Base-by-base conservation (phyloP, 2,797 vertebrate genomes). In the Pogonophryne albipinna region DNA sequence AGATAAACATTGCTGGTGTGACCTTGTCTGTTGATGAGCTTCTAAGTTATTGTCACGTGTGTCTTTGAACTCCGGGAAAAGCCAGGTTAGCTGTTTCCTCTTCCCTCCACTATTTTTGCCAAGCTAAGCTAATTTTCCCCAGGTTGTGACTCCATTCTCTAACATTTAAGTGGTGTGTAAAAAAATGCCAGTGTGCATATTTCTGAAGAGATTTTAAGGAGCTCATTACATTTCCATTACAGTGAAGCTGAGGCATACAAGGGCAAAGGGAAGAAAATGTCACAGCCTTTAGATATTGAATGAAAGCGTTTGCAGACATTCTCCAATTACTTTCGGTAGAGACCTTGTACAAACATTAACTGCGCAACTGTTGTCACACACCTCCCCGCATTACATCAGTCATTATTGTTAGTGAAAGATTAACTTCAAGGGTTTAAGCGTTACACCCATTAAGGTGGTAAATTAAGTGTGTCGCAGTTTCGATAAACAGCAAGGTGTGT, bases 401-500 rank as follows among this genome's bases (percentile, higher is more conserved):
- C 71, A 78, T 87, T 86, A 67, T 76, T 84, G 45, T 49, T 17
- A 2, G 85, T 78, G 71, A 89, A 88, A 87, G 70, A 89, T 92
- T 91, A 92, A 87, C 80, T 51, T 27, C 9, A 38, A 56, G 10
- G 58, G 19, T 79, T 85, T 75, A 69, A 69, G 56, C 50, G 81
- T 87, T 81, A 69, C 78, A 78, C 74, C 73, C 80, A 86, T 88
- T 83, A 67, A 67, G 16, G 11, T 45, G 63, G 51, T 77, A 31
- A 86, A 89, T 87, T 73, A 76, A 60, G 58, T 55, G 55, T 41
- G 46, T 63, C 27, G 6, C 19, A 74, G 78, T 83, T 88, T 87
- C 42, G 34, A 58, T 59, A 60, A 72, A 47, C 53, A 19, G 10
- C 8, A 58, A 65, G 66, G 57, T 71, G 59, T 59, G 69, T 57